These are phyloP conservation scores for Thalassoma bifasciatum DNA, from an alignment of 2,113 vertebrate species.

Conservation along the genomic window DNA sequence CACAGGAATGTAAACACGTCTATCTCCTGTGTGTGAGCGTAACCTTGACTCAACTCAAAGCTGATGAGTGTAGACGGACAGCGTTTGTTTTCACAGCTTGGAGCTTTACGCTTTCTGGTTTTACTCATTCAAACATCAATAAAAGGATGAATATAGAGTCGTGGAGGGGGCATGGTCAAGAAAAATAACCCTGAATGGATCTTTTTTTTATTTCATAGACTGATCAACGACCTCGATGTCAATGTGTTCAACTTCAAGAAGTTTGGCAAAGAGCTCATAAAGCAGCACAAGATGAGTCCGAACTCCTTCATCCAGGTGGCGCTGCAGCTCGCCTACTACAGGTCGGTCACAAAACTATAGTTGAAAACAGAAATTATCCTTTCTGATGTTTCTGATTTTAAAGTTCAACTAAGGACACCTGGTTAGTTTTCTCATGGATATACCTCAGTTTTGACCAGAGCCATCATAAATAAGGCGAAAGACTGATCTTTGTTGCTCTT, in stretches of 20 bases:
- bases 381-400: too few relatives aligned
- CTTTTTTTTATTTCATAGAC: constrained; percentile 59
- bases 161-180: too few relatives aligned
- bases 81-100: too few relatives aligned
- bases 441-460: too few relatives aligned
- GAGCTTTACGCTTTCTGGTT: too few relatives aligned
- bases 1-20: constrained; percentile 36
- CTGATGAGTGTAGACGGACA: background rate
- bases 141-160: too few relatives aligned
- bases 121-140: too few relatives aligned
- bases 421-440: too few relatives aligned
- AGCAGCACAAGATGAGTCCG: constrained; percentile 81
- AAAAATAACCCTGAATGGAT: too few relatives aligned
- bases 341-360: constrained; percentile 64
- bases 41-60: constrained; percentile 30
- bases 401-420: background rate
- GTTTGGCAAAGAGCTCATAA: constrained; percentile 86
- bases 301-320: constrained; percentile 87
- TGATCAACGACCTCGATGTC: constrained; percentile 89
- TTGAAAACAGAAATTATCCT: background rate
- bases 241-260: constrained; percentile 86
- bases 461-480: background rate
- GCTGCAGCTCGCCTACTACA: constrained; percentile 87
- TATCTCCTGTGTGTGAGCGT: constrained; percentile 44
- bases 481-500: background rate